Conservation (phyloP, 2,888 invertebrate species). For the Abrostola tripartita region DNA sequence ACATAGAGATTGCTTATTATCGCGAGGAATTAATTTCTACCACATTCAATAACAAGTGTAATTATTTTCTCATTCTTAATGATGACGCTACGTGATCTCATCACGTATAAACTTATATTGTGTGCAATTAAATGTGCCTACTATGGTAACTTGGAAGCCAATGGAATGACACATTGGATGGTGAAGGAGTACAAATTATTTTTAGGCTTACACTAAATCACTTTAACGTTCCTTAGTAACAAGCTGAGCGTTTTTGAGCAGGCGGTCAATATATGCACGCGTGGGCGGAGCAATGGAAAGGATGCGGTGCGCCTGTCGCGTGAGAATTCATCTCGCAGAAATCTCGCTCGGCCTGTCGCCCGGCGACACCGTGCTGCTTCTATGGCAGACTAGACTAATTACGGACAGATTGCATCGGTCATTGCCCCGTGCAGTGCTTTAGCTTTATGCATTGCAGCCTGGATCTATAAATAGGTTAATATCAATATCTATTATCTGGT, state of each 20-base stretch:
- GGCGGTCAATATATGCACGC: conserved; percentile 37
- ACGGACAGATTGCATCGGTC: conserved; percentile 75
- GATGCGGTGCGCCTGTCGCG: conserved; percentile 58
- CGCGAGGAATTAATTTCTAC: conserved; percentile 41
- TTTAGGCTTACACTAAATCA: conserved; percentile 20
- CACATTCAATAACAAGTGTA: conserved; percentile 37
- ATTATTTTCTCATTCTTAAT: conserved; percentile 59
- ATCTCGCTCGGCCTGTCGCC: conserved; percentile 58
- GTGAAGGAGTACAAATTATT: conserved; percentile 13
- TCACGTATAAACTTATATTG: conserved; percentile 62
- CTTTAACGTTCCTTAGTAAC: conserved; percentile 22
- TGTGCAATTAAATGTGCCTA: conserved; percentile 24
- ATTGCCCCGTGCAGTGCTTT: conserved; percentile 66
- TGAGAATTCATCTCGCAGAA: conserved; percentile 66
- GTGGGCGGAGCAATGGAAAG: conserved; percentile 57
- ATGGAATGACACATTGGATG: conserved; percentile 9
- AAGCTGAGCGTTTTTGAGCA: conserved; percentile 15
- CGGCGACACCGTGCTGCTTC: conserved; percentile 51
- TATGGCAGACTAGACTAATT: conserved; percentile 71
- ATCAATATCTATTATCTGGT: conserved; percentile 10
- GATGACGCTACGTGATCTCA: conserved; percentile 64
- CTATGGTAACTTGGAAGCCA: conserved; percentile 22
- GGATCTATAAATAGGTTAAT: conserved; percentile 30
- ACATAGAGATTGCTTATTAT: conserved; percentile 22
- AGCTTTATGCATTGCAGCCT: conserved; percentile 67